Evolutionary conservation across 2,113 vertebrate species (phyloP).

Genomic region (Megaceryle maxima): DNA sequence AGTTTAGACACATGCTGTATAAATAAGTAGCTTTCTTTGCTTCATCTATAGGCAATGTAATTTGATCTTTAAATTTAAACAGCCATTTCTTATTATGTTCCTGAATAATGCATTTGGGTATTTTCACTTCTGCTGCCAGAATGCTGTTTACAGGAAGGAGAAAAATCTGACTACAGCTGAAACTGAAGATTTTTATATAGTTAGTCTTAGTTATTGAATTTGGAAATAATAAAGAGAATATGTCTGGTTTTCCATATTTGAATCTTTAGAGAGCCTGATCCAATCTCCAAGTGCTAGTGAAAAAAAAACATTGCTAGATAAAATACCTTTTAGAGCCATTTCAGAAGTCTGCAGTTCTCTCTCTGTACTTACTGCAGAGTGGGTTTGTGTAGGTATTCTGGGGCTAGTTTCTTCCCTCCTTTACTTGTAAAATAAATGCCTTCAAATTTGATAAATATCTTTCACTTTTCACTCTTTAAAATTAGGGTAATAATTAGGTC

Average conservation of each 20-base stretch:
- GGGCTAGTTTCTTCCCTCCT: not conserved
- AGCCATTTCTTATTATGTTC: not conserved
- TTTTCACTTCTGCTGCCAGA: not conserved
- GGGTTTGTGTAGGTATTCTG: not conserved
- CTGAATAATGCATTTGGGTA: not conserved
- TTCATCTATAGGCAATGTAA: not conserved
- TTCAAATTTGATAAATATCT: not conserved
- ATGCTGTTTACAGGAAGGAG: not conserved
- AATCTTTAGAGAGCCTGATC: not conserved
- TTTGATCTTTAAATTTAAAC: constrained; percentile 8
- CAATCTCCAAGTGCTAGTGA: not conserved
- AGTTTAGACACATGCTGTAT: not conserved
- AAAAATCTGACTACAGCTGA: not conserved
- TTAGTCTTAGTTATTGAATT: not conserved
- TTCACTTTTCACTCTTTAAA: not conserved
- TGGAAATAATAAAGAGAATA: not conserved
- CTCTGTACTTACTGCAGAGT: not conserved
- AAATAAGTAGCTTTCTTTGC: not conserved
- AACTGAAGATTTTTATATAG: not conserved
- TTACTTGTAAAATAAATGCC: not conserved
- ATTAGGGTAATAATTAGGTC: not conserved
- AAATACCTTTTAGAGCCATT: not conserved
- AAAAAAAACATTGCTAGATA: not conserved
- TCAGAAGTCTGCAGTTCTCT: not conserved
- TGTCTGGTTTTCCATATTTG: not conserved